Conservation (phyloP, 2,113 vertebrate genomes). For the Alethe diademata region DNA sequence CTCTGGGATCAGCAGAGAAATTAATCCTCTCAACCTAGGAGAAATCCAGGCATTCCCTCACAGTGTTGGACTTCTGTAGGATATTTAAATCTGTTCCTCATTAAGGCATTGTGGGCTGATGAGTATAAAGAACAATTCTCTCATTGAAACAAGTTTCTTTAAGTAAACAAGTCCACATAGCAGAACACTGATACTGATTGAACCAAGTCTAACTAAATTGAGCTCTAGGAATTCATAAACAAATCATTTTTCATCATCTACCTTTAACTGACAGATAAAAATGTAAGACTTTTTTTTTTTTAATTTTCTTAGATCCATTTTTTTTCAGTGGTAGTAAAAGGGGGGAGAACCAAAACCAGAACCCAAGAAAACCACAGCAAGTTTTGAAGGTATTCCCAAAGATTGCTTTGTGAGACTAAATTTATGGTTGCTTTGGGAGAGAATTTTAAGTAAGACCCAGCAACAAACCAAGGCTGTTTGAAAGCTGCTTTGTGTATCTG, state of each 20-base stretch:
- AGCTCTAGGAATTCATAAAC: neutral
- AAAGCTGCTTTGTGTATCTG: neutral
- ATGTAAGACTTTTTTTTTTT: neutral
- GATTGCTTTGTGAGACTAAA: neutral
- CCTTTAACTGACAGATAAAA: neutral
- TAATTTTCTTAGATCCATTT: neutral
- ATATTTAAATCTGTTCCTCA: neutral
- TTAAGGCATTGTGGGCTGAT: neutral
- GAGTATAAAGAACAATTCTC: neutral
- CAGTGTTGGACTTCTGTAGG: neutral
- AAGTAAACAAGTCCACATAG: neutral
- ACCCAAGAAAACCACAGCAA: neutral
- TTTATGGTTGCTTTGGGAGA: neutral
- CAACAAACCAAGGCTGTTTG: neutral
- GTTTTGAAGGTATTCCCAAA: neutral
- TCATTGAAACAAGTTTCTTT: neutral
- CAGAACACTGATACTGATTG: neutral
- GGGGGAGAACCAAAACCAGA: too few species aligned
- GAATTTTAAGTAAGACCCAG: neutral
- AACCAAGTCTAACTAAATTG: neutral
- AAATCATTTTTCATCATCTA: neutral
- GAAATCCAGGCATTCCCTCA: neutral
- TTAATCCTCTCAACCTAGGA: neutral
- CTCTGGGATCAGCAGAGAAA: neutral
- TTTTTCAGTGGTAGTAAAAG: neutral